phyloP scores from a whole-genome alignment of 2,888 invertebrate species.

The Cerceris ruficornis region DNA sequence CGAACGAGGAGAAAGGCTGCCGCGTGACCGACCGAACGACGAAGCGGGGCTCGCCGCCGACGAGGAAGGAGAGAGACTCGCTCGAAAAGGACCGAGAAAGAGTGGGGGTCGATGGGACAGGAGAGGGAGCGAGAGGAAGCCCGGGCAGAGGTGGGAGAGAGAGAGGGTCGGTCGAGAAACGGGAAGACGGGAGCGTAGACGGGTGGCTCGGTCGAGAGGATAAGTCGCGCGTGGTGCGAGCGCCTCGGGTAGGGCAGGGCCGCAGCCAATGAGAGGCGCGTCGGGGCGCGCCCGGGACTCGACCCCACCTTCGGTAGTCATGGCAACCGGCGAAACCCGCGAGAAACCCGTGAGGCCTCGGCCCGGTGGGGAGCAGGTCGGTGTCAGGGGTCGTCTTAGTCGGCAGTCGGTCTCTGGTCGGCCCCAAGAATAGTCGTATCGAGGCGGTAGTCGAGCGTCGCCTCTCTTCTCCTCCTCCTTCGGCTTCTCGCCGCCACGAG shows the following conservation, averaged over 20 bases:
- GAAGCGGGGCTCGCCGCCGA: no score
- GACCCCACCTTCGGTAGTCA: conserved; percentile 81
- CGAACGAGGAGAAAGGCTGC: conserved; percentile 18
- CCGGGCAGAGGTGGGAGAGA: background rate
- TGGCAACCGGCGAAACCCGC: conserved; percentile 78
- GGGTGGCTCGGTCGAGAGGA: conserved; percentile 19
- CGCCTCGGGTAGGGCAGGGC: conserved; percentile 71
- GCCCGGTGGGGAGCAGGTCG: conserved; percentile 76
- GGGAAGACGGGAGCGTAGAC: conserved; percentile 40
- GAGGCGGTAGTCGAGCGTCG: conserved; percentile 70
- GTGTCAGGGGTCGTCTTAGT: conserved; percentile 81
- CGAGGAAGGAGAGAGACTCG: no score
- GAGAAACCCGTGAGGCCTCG: conserved; percentile 75
- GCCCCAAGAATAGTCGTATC: conserved; percentile 79
- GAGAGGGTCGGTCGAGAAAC: conserved; percentile 9
- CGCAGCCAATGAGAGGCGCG: conserved; percentile 78
- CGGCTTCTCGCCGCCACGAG: conserved; percentile 53
- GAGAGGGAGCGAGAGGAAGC: background rate
- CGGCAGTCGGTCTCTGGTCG: conserved; percentile 81
- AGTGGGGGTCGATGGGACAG: conserved; percentile 4
- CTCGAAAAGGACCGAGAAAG: background rate
- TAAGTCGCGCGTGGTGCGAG: conserved; percentile 55
- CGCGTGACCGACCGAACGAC: no score
- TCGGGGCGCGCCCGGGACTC: conserved; percentile 79
- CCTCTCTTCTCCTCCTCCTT: conserved; percentile 63